Conservation (phyloP, 2,888 invertebrate genomes). For the Synanthedon andrenaeformis region DNA sequence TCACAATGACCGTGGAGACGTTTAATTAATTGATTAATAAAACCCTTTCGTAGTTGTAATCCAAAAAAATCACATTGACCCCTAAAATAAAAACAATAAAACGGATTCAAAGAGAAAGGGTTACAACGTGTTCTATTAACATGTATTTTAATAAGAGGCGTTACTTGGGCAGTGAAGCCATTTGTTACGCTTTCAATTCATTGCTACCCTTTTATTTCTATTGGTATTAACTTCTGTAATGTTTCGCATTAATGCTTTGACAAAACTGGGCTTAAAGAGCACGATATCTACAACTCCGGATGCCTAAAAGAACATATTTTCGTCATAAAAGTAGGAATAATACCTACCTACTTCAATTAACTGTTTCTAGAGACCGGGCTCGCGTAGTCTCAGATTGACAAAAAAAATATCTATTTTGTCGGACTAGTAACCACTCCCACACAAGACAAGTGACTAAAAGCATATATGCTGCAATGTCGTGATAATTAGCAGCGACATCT, state of each 20-base stretch:
- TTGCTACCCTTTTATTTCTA: constrained; percentile 24
- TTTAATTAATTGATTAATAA: constrained; percentile 71
- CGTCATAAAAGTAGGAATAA: too few relatives aligned
- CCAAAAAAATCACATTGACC: constrained; percentile 62
- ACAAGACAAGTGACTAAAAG: too few relatives aligned
- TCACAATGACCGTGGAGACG: constrained; percentile 65
- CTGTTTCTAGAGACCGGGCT: too few relatives aligned
- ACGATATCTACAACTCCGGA: too few relatives aligned
- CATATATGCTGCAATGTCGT: too few relatives aligned
- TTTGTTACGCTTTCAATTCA: constrained; percentile 57
- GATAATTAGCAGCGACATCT: too few relatives aligned
- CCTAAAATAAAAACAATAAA: constrained; percentile 61
- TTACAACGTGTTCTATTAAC: constrained; percentile 59
- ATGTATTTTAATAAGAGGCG: constrained; percentile 51
- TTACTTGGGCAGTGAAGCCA: constrained; percentile 49
- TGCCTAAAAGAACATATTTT: too few relatives aligned
- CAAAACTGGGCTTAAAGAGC: too few relatives aligned
- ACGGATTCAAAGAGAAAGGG: constrained; percentile 53
- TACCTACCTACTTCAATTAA: too few relatives aligned
- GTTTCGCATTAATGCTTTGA: background rate
- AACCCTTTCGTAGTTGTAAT: constrained; percentile 50
- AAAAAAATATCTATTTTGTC: too few relatives aligned
- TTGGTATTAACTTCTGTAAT: constrained; percentile 5
- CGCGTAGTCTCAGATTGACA: too few relatives aligned
- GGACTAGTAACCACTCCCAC: too few relatives aligned